Evolutionary conservation across 2,888 invertebrate species (phyloP).

Genomic region (Spatulosminthurus flaviceps): DNA sequence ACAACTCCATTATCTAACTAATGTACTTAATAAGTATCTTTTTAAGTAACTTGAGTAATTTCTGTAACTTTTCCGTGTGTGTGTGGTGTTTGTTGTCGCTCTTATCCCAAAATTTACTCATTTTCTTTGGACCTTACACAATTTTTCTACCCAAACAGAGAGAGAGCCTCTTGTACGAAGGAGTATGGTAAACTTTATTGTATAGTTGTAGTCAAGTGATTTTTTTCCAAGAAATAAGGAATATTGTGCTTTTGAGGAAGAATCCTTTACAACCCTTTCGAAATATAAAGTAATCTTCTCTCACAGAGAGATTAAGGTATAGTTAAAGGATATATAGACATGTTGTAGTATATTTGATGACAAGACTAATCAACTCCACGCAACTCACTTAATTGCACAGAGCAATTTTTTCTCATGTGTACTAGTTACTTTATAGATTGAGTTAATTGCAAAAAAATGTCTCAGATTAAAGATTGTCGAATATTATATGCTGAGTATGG

Average conservation of each 20-base stretch:
- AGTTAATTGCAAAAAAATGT: neutral
- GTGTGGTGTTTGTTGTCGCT: too few species aligned
- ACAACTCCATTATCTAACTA: too few species aligned
- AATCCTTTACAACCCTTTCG: too few species aligned
- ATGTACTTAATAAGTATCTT: too few species aligned
- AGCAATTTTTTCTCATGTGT: neutral
- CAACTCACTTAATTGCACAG: neutral
- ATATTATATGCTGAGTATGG: neutral
- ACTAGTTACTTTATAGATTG: neutral
- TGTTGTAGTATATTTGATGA: neutral
- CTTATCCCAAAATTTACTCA: too few species aligned
- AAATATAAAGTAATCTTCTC: neutral
- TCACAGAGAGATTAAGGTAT: neutral
- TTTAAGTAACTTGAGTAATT: too few species aligned
- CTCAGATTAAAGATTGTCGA: neutral
- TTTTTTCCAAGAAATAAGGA: neutral
- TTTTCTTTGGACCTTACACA: too few species aligned
- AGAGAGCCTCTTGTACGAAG: too few species aligned
- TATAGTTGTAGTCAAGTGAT: too few species aligned
- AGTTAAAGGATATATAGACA: neutral
- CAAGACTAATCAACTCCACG: neutral
- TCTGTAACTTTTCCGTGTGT: too few species aligned
- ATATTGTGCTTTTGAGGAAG: constrained; percentile 4
- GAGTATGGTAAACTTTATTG: too few species aligned
- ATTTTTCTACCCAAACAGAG: too few species aligned